Conservation (phyloP, 2,888 invertebrate species). For the Drosophila yooni region DNA sequence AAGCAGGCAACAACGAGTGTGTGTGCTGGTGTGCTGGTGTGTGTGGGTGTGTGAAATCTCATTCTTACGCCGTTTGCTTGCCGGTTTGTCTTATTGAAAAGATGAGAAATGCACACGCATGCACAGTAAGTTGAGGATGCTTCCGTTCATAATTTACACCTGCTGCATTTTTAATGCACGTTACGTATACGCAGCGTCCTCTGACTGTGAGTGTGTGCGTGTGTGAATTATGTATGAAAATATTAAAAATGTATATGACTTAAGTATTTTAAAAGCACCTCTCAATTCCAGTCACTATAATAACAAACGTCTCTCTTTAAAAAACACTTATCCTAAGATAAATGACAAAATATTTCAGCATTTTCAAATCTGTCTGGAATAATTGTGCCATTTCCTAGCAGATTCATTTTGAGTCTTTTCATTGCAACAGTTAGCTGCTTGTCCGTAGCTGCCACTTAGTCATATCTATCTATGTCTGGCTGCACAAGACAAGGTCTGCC, state of each 20-base stretch:
- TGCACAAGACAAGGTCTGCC: background rate
- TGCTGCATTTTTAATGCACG: conserved; percentile 68
- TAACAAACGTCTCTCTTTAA: background rate
- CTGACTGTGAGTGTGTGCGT: background rate
- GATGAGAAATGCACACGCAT: conserved; percentile 70
- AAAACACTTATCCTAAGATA: background rate
- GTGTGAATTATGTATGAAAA: background rate
- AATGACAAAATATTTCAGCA: background rate
- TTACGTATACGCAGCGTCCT: conserved; percentile 53
- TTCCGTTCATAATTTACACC: conserved; percentile 60
- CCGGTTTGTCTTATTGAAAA: conserved; percentile 53
- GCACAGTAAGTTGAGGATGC: conserved; percentile 39
- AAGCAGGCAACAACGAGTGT: conserved; percentile 39
- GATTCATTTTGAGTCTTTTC: background rate
- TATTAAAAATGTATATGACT: background rate
- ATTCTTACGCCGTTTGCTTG: background rate
- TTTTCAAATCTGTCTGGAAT: background rate
- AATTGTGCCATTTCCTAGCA: background rate
- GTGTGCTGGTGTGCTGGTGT: background rate
- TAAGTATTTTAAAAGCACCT: background rate
- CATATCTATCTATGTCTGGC: background rate
- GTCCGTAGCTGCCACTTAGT: background rate
- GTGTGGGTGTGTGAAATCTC: conserved; percentile 7
- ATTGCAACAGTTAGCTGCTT: background rate
- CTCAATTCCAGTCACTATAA: background rate